Conservation (phyloP, 2,113 vertebrate genomes). For the Malurus melanocephalus region DNA sequence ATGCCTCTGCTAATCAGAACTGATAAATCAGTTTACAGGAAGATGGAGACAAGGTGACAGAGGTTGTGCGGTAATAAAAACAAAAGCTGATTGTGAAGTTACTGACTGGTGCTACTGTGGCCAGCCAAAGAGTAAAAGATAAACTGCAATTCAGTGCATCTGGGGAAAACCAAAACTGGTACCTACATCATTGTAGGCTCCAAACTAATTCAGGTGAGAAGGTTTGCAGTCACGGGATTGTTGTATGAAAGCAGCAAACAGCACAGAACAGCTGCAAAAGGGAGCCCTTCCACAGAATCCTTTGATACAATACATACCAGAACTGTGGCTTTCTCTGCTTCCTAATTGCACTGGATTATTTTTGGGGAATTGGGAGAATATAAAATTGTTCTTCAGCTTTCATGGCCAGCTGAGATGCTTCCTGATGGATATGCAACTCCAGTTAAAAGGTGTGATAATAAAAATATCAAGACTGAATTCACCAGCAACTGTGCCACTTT, state of each 20-base stretch:
- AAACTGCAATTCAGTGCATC: neutral
- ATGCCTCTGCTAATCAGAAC: neutral
- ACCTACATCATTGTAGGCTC: accelerated
- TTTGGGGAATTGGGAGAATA: neutral
- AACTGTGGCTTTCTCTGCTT: too few relatives aligned
- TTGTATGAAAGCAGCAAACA: neutral
- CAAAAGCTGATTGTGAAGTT: neutral
- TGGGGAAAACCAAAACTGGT: neutral
- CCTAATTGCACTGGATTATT: neutral
- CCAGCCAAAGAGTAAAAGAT: neutral
- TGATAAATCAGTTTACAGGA: accelerated
- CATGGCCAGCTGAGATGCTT: neutral
- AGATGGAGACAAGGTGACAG: neutral
- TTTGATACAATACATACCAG: accelerated
- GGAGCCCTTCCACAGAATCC: neutral
- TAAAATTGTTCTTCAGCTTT: neutral
- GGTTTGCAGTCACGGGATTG: too few relatives aligned
- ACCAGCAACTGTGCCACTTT: accelerated
- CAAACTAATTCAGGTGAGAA: neutral
- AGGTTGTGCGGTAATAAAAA: neutral
- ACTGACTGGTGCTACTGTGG: neutral
- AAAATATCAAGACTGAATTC: neutral
- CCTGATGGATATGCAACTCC: neutral
- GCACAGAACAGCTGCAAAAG: neutral
- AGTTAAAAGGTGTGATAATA: neutral